Conservation (phyloP, 2,113 vertebrate species). For the Hippocampus zosterae region DNA sequence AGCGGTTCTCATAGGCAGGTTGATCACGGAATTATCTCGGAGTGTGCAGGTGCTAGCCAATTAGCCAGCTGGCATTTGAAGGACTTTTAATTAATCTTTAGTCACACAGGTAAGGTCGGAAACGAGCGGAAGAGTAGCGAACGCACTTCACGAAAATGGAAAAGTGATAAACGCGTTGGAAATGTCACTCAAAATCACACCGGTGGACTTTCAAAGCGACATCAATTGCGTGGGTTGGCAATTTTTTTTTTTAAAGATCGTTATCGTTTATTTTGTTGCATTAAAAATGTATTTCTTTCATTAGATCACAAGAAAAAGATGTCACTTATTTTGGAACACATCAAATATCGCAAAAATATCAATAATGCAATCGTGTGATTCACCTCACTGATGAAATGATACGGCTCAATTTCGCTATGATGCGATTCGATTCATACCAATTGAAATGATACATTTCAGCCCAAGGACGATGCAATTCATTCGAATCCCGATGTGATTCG, state of each 20-base stretch:
- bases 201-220: not conserved
- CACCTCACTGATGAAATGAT: no score
- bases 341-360: no score
- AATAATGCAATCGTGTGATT: no score
- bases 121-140: not conserved
- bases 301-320: no score
- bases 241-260: not conserved
- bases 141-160: not conserved
- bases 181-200: not conserved
- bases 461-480: not conserved
- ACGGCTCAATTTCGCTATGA: not conserved
- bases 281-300: no score
- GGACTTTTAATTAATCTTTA: slow-evolving; percentile 96
- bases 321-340: no score
- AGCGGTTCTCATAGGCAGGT: slow-evolving; percentile 65
- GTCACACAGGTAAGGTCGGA: slow-evolving; percentile 26
- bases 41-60: slow-evolving; percentile 93
- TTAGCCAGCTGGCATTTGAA: slow-evolving; percentile 98
- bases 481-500: not conserved
- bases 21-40: slow-evolving; percentile 74
- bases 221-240: not conserved
- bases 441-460: not conserved
- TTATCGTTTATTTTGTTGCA: no score
- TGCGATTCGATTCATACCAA: not conserved
- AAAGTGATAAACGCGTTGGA: not conserved